phyloP scores from a whole-genome alignment of 2,888 invertebrate genomes.

The Crepidodera aurea region DNA sequence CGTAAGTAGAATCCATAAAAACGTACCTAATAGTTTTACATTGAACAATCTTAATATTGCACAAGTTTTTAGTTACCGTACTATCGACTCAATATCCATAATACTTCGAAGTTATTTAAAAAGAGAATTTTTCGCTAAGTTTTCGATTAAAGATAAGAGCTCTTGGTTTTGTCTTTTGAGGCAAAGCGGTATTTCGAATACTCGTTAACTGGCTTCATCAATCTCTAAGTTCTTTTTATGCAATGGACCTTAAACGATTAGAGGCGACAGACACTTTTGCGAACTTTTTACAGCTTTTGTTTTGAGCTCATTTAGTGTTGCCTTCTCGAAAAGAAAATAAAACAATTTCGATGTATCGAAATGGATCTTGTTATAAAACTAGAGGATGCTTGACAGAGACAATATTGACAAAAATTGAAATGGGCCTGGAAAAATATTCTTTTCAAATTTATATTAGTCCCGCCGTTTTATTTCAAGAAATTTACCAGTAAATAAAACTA shows the following conservation, averaged over 20 bases:
- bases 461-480: too few relatives aligned
- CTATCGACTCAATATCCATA: constrained; percentile 2
- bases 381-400: background rate
- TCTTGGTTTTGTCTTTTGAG: constrained; percentile 2
- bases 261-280: constrained; percentile 21
- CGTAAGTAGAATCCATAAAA: too few relatives aligned
- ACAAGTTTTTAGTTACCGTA: background rate
- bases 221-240: constrained; percentile 27
- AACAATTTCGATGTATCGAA: constrained; percentile 11
- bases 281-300: constrained; percentile 14
- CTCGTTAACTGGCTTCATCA: constrained; percentile 30
- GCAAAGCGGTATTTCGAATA: constrained; percentile 1
- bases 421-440: background rate
- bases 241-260: constrained; percentile 20
- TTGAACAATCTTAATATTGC: background rate
- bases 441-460: background rate
- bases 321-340: background rate
- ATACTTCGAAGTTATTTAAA: background rate
- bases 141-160: constrained; percentile 14
- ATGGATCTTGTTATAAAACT: background rate
- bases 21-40: too few relatives aligned
- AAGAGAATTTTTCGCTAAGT: constrained; percentile 2
- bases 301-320: constrained; percentile 6
- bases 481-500: too few relatives aligned
- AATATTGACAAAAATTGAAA: background rate